Evolutionary conservation across 2,113 vertebrate species (phyloP).

Genomic region (Forbesichthys agassizii): DNA sequence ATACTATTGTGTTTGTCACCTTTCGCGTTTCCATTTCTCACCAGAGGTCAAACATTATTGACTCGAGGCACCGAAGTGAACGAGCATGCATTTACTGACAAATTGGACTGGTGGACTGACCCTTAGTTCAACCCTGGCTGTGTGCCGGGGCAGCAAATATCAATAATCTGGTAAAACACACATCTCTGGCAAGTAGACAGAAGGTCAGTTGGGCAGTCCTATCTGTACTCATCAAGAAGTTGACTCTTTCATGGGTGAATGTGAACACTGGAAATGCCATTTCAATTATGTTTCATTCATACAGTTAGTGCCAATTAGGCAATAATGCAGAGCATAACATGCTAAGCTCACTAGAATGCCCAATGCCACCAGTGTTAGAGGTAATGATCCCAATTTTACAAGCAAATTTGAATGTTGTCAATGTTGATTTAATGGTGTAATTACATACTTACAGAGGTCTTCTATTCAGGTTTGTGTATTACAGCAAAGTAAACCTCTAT

Average conservation of each 20-base stretch:
- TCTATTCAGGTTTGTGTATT: conserved; percentile 16
- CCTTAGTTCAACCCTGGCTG: conserved; percentile 45
- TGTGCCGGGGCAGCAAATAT: conserved; percentile 48
- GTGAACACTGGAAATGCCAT: conserved; percentile 51
- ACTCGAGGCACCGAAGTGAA: conserved; percentile 57
- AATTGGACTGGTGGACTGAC: conserved; percentile 57
- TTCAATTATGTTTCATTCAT: conserved; percentile 51
- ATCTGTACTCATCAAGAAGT: conserved; percentile 44
- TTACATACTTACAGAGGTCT: conserved; percentile 45
- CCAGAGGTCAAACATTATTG: conserved; percentile 65
- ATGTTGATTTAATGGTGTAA: conserved; percentile 38
- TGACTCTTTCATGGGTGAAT: conserved; percentile 37
- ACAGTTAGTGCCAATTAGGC: conserved; percentile 48
- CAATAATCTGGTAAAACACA: conserved; percentile 45
- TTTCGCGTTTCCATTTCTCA: conserved; percentile 38
- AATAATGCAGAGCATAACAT: conserved; percentile 39
- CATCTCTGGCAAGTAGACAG: conserved; percentile 4
- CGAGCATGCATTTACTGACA: conserved; percentile 57
- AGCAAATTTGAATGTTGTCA: conserved; percentile 22
- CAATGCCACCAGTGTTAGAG: conserved; percentile 36
- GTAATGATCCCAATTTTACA: conserved; percentile 42
- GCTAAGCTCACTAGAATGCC: conserved; percentile 13
- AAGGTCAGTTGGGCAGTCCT: conserved; percentile 34
- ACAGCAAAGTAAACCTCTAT: neutral
- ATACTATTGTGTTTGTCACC: neutral